These are phyloP conservation scores for Volucella bombylans DNA, from an alignment of 2,888 invertebrate genomes.

Conservation along the genomic window DNA sequence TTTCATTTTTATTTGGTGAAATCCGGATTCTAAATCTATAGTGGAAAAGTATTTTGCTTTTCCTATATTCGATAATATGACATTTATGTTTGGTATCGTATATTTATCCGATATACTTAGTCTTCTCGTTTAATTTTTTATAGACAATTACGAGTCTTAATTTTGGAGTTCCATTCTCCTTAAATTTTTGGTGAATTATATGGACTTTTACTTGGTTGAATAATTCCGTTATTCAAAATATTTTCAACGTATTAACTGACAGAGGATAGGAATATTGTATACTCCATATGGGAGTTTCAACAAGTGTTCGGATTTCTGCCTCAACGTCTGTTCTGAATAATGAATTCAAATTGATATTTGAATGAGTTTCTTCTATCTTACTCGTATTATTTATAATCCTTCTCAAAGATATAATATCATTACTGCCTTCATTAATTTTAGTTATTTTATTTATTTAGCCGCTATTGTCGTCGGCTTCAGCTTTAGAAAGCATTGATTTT, in stretches of 20 bases:
- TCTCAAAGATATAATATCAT: too few relatives aligned
- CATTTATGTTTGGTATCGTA: constrained; percentile 24
- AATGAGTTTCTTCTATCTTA: too few relatives aligned
- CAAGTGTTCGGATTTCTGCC: not conserved
- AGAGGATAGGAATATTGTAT: constrained; percentile 3
- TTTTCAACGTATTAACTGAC: not conserved
- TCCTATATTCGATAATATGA: constrained; percentile 55
- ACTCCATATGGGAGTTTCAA: constrained; percentile 11
- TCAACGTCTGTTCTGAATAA: too few relatives aligned
- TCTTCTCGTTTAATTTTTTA: not conserved
- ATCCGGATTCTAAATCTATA: constrained; percentile 50
- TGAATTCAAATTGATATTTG: too few relatives aligned
- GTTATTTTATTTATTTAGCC: too few relatives aligned
- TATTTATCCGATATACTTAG: constrained; percentile 8
- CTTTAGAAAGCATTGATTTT: too few relatives aligned
- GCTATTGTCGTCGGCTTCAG: too few relatives aligned
- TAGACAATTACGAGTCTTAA: not conserved
- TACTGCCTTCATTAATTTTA: too few relatives aligned
- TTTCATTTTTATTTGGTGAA: constrained; percentile 53
- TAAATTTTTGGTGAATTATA: constrained; percentile 2
- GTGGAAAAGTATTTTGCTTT: constrained; percentile 28
- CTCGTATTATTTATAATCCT: too few relatives aligned
- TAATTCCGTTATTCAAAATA: not conserved
- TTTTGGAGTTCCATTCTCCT: constrained; percentile 1
- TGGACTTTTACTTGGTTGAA: constrained; percentile 5